phyloP scores from a whole-genome alignment of 2,888 invertebrate species.

The Monochamus alternatus region DNA sequence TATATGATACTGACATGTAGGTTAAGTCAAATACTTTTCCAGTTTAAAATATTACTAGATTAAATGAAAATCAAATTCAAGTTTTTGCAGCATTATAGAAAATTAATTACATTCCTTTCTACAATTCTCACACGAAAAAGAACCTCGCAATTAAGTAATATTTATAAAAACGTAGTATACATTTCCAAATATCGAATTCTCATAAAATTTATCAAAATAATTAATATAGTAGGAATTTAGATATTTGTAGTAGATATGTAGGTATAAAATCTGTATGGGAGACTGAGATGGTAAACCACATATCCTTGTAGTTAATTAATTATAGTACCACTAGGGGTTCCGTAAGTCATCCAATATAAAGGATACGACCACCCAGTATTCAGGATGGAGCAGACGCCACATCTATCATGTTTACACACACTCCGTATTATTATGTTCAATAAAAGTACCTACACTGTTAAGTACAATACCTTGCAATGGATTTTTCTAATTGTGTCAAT shows the following conservation, averaged over 20 bases:
- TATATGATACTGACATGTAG: no score
- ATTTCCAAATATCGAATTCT: no score
- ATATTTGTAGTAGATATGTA: background rate
- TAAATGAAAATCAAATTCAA: no score
- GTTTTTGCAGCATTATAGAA: no score
- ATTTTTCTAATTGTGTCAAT: background rate
- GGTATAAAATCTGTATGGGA: background rate
- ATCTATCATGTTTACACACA: constrained; percentile 56
- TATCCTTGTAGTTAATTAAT: constrained; percentile 55
- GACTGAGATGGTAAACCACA: constrained; percentile 45
- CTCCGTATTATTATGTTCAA: constrained; percentile 41
- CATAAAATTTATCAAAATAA: no score
- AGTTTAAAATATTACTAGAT: no score
- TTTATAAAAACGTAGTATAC: no score
- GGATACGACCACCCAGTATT: constrained; percentile 59
- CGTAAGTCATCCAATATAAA: constrained; percentile 55
- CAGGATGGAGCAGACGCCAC: constrained; percentile 52
- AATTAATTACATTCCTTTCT: no score
- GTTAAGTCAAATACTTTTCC: no score
- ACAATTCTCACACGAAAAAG: no score
- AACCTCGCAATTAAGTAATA: no score
- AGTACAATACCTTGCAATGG: background rate
- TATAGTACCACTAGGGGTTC: constrained; percentile 59
- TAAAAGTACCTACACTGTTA: constrained; percentile 25
- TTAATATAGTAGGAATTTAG: background rate